phyloP scores from a whole-genome alignment of 2,888 invertebrate genomes.

The Tenthredo notha region DNA sequence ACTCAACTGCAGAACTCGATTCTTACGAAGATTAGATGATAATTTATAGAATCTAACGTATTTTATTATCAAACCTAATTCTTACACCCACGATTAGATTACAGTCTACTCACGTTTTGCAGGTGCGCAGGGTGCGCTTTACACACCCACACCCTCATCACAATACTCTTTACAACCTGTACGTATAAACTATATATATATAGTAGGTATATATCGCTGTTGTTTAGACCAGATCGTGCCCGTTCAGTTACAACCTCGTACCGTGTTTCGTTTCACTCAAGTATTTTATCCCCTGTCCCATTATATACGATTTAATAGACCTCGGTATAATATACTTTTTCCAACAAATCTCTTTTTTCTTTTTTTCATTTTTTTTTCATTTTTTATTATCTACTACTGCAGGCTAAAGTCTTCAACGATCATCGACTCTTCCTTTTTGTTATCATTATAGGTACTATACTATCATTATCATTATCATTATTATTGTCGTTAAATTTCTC shows the following conservation, averaged over 20 bases:
- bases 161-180: slow-evolving; percentile 60
- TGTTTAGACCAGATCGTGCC: slow-evolving; percentile 58
- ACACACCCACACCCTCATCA: background rate
- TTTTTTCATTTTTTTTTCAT: slow-evolving; percentile 54
- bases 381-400: background rate
- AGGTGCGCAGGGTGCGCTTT: slow-evolving; percentile 28
- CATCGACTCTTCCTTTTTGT: background rate
- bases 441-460: background rate
- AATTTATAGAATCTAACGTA: background rate
- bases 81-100: slow-evolving; percentile 17
- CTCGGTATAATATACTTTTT: slow-evolving; percentile 11
- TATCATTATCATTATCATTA: background rate
- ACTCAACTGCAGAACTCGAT: background rate
- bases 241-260: slow-evolving; percentile 62
- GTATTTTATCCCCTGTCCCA: slow-evolving; percentile 54
- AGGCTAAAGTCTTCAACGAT: background rate
- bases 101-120: slow-evolving; percentile 46
- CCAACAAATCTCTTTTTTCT: slow-evolving; percentile 26
- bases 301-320: slow-evolving; percentile 39
- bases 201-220: slow-evolving; percentile 56
- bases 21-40: background rate
- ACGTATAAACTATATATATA: background rate
- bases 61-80: slow-evolving; percentile 37
- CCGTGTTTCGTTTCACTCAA: slow-evolving; percentile 52
- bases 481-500: background rate